These are phyloP conservation scores for Palythoa caribaeorum DNA, from an alignment of 92 coral and sea anemone species.

Conservation along the genomic window DNA sequence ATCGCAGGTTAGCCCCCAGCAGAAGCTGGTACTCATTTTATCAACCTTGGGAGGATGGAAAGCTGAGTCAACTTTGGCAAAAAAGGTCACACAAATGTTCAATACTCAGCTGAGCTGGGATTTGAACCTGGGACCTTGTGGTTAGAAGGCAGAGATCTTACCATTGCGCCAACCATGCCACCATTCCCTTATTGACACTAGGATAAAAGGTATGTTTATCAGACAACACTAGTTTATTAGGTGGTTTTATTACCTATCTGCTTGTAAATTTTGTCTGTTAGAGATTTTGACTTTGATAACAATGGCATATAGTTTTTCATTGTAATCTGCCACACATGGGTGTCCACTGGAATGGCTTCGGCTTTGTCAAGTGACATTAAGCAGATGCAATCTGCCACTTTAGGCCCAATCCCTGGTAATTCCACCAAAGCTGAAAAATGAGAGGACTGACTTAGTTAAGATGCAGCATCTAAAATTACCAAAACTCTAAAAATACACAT, in stretches of 20 bases:
- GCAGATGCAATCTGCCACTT: conserved; percentile 99
- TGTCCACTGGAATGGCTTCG: conserved; percentile 95
- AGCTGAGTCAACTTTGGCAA: too few species aligned
- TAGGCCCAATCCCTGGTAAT: conserved; percentile 97
- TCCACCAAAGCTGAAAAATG: conserved; percentile 77
- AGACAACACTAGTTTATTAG: neutral
- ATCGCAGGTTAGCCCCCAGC: too few species aligned
- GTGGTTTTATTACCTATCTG: conserved; percentile 73
- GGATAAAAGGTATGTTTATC: neutral
- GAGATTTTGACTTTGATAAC: conserved; percentile 78
- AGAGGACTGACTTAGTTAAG: neutral
- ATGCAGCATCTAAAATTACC: neutral
- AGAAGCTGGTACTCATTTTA: too few species aligned
- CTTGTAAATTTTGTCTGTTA: conserved; percentile 87
- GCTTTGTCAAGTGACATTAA: conserved; percentile 96
- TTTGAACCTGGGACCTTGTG: too few species aligned
- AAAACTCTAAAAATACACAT: neutral
- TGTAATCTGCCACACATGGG: conserved; percentile 98
- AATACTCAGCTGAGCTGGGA: too few species aligned
- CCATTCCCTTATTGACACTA: neutral
- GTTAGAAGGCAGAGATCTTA: too few species aligned
- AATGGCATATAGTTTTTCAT: conserved; percentile 76
- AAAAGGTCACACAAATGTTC: too few species aligned
- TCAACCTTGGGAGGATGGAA: too few species aligned
- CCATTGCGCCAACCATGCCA: too few species aligned